These are phyloP conservation scores for Amphiprion ocellaris DNA, from an alignment of 2,113 vertebrate species.

Conservation along the genomic window DNA sequence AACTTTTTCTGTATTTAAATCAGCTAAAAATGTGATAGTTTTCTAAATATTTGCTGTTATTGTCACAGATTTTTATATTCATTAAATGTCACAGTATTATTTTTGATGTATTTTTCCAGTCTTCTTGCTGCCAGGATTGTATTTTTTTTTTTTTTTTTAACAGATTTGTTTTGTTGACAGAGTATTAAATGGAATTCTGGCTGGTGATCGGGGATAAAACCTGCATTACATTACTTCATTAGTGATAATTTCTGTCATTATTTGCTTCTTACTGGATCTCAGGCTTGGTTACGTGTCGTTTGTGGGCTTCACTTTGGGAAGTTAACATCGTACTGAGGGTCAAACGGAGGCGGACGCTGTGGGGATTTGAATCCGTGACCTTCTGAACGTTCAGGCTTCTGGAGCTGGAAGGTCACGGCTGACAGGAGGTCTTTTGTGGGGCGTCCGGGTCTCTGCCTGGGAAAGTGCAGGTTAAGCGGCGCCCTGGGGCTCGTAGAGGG, in stretches of 20 bases:
- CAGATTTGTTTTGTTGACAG: too few species aligned
- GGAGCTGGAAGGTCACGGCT: not conserved
- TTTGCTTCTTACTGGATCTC: slow-evolving; percentile 44
- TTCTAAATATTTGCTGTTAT: too few species aligned
- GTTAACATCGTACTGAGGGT: slow-evolving; percentile 37
- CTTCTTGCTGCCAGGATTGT: too few species aligned
- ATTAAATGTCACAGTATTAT: too few species aligned
- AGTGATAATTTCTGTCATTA: slow-evolving; percentile 29
- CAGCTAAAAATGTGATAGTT: too few species aligned
- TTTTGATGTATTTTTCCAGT: too few species aligned
- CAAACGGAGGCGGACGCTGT: slow-evolving; percentile 41
- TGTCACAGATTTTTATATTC: too few species aligned
- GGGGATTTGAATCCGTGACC: slow-evolving; percentile 46
- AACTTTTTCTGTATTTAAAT: too few species aligned
- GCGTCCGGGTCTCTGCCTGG: slow-evolving; percentile 46
- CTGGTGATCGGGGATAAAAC: too few species aligned
- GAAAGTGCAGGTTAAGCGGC: slow-evolving; percentile 65
- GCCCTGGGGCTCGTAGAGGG: slow-evolving; percentile 59
- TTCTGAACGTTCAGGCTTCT: not conserved
- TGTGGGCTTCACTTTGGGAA: slow-evolving; percentile 28
- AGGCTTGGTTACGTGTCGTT: slow-evolving; percentile 36
- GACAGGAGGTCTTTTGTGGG: slow-evolving; percentile 68
- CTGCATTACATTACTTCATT: not conserved
- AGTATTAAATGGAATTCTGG: too few species aligned
- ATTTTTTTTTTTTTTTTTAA: too few species aligned